Conservation (phyloP, 2,113 vertebrate genomes). For the Chrysochloris asiatica region DNA sequence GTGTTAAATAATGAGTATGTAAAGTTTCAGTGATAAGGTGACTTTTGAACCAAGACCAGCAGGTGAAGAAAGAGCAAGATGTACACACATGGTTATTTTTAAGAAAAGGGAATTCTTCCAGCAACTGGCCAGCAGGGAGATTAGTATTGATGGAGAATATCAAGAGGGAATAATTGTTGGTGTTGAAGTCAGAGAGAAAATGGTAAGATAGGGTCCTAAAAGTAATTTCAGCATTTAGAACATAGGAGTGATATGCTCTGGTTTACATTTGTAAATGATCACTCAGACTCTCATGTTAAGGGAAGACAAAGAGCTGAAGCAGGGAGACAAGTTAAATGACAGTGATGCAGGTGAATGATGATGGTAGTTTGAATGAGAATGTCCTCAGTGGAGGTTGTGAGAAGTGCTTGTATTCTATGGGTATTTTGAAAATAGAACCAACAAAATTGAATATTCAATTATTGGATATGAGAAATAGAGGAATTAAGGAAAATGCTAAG, state of each 20-base stretch:
- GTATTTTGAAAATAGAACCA: neutral
- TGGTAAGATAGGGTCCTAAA: neutral
- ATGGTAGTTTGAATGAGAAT: neutral
- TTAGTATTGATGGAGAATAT: neutral
- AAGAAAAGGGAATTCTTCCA: neutral
- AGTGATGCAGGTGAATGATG: neutral
- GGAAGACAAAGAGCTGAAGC: neutral
- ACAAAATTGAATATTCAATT: neutral
- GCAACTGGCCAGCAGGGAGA: neutral
- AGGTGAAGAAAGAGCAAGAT: neutral
- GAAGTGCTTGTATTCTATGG: neutral
- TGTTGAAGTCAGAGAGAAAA: neutral
- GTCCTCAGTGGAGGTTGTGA: neutral
- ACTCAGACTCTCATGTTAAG: neutral
- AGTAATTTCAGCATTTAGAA: neutral
- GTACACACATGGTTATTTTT: neutral
- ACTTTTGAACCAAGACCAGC: neutral
- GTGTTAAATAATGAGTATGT: neutral
- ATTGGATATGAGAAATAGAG: neutral
- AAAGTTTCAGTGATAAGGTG: neutral
- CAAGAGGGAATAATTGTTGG: neutral
- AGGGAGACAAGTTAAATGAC: neutral
- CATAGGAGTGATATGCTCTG: neutral
- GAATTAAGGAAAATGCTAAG: neutral
- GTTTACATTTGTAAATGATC: slow-evolving; percentile 16